phyloP scores from a whole-genome alignment of 2,888 invertebrate species.

The Drosophila paracracens region DNA sequence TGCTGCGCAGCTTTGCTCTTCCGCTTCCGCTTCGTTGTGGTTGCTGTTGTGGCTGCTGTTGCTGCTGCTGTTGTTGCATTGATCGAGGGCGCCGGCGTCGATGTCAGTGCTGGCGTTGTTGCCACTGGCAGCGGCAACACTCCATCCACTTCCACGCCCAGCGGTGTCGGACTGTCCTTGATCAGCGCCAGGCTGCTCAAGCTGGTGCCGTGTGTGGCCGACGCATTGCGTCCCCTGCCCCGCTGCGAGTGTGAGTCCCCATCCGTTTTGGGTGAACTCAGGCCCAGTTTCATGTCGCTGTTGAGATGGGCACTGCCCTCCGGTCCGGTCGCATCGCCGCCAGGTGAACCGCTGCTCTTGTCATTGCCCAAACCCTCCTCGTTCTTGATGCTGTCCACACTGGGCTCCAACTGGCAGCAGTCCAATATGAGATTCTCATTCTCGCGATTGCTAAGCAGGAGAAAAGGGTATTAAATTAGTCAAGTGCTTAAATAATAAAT shows the following conservation, averaged over 20 bases:
- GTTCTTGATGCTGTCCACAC: slow-evolving; percentile 90
- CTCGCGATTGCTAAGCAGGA: slow-evolving; percentile 86
- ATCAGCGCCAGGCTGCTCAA: slow-evolving; percentile 76
- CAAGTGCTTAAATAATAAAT: not conserved
- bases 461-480: not conserved
- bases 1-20: slow-evolving; percentile 86
- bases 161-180: slow-evolving; percentile 77
- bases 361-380: slow-evolving; percentile 89
- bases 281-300: slow-evolving; percentile 75
- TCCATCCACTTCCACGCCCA: slow-evolving; percentile 74
- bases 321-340: slow-evolving; percentile 89
- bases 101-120: slow-evolving; percentile 52
- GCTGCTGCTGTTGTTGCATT: not conserved
- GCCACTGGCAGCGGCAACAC: slow-evolving; percentile 73
- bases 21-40: slow-evolving; percentile 86
- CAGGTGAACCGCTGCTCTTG: slow-evolving; percentile 95
- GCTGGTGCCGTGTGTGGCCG: slow-evolving; percentile 69
- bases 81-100: slow-evolving; percentile 53
- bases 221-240: slow-evolving; percentile 79
- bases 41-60: not conserved
- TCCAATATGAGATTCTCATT: slow-evolving; percentile 96
- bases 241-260: slow-evolving; percentile 77
- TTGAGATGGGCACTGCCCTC: slow-evolving; percentile 84
- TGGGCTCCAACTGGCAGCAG: slow-evolving; percentile 95
- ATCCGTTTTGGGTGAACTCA: slow-evolving; percentile 85